phyloP scores from a whole-genome alignment of 37 sponge, comb jelly and placozoan species.

The Petrosia ficiformis region DNA sequence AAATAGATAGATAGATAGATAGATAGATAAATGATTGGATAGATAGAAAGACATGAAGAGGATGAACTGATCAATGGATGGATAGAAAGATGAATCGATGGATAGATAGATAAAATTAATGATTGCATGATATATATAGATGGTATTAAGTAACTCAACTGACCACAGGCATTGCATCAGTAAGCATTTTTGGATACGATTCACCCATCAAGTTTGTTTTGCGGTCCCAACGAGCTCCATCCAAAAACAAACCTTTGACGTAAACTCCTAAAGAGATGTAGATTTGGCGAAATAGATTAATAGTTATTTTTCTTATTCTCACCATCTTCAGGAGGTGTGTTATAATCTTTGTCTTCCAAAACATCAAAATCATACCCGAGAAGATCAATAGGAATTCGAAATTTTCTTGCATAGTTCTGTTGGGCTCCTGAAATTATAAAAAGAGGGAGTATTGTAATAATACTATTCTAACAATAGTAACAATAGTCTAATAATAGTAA shows the following conservation, averaged over 20 bases:
- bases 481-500: no score
- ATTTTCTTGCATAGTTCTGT: constrained; percentile 98
- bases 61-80: no score
- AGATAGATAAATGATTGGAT: neutral
- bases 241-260: constrained; percentile 93
- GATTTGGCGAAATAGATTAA: neutral
- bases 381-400: constrained; percentile 96
- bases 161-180: constrained; percentile 98
- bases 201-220: constrained; percentile 89
- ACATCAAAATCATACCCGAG: constrained; percentile 97
- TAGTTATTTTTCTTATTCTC: constrained; percentile 1
- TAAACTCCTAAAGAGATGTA: constrained; percentile 70
- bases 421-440: constrained; percentile 76
- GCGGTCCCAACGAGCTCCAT: constrained; percentile 96
- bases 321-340: constrained; percentile 93
- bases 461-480: neutral
- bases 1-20: no score
- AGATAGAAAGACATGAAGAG: neutral
- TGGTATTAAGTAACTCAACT: neutral
- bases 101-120: neutral
- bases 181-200: constrained; percentile 92
- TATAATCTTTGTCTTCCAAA: constrained; percentile 84
- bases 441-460: neutral
- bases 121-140: no score
- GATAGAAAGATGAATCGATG: neutral